Evolutionary conservation across 2,113 vertebrate genomes (phyloP), one percentile per base, ranked within the genome.

Genomic region (human (Homo sapiens)): DNA sequence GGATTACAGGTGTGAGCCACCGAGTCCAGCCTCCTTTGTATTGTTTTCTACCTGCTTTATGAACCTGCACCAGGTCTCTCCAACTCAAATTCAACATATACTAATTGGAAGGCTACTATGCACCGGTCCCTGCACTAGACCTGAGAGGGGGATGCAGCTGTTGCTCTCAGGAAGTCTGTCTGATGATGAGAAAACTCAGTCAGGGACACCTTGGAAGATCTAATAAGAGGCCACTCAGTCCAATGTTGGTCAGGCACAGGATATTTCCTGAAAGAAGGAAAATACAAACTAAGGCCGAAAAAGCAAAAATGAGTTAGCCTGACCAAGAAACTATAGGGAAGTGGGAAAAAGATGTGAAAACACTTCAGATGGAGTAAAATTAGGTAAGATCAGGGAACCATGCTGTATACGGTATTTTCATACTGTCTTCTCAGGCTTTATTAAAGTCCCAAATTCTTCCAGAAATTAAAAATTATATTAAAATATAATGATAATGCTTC

Each of bases 101-200:
- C 4, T 8, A 32, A 27, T 0, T 5, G 2, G 43, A 35, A 25
- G 12, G 70, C 18, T 48, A 12, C 70, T 1, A 0, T 1, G 30
- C 4, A 20, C 8, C 3, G 1, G 38, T 6, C 27, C 59, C 18
- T 18, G 30, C 7, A 61, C 0, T 23, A 27, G 32, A 48, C 0
- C 17, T 16, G 27, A 38, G 61, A 27, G 12, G 79, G 76, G 40
- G 16, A 1, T 0, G 2, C 1, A 38, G 8, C 11, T 4, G 1
- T 8, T 16, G 6, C 10, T 50, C 12, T 30, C 1, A 9, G 70
- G 20, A 45, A 1, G 8, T 13, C n/a, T 16, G 30, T 30, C 18
- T 38, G 3, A 25, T 45, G 61, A 20, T 18, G 22, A 43, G 5
- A 43, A 17, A 38, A 27, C 3, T 3, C 43, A 61, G 30, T 6